These are phyloP conservation scores for Subacronicta megacephala DNA, from an alignment of 2,888 invertebrate genomes.

Conservation along the genomic window DNA sequence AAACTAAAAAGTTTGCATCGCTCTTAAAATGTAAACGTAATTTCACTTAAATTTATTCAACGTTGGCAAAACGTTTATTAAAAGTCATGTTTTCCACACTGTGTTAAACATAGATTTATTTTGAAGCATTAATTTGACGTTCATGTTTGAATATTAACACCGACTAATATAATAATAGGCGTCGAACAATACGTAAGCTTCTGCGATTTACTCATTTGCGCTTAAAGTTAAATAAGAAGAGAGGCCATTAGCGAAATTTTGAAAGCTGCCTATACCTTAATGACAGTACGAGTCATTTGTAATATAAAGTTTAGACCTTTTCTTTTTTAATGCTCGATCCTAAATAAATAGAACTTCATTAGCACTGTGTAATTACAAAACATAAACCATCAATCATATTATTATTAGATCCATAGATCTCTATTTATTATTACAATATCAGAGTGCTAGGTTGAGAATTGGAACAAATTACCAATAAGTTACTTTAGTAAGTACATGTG, in stretches of 20 bases:
- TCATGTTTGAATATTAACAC: conserved; percentile 42
- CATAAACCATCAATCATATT: not conserved
- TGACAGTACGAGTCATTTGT: conserved; percentile 13
- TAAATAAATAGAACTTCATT: not conserved
- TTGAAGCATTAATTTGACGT: conserved; percentile 36
- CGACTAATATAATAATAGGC: conserved; percentile 26
- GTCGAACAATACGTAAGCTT: conserved; percentile 20
- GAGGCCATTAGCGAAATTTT: conserved; percentile 19
- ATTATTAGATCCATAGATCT: not conserved
- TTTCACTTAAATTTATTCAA: conserved; percentile 36
- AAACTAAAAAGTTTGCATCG: not conserved
- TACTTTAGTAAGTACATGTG: too few species aligned
- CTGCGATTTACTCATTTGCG: conserved; percentile 38
- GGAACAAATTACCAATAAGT: not conserved
- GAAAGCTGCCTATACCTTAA: conserved; percentile 21
- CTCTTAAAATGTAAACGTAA: conserved; percentile 8
- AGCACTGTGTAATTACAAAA: not conserved
- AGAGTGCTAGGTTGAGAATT: conserved; percentile 7
- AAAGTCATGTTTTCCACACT: conserved; percentile 36
- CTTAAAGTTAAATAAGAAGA: conserved; percentile 20
- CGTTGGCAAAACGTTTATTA: conserved; percentile 29
- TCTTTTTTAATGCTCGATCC: not conserved
- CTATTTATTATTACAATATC: conserved; percentile 4
- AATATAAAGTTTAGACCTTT: conserved; percentile 7
- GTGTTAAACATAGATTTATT: conserved; percentile 32